These are phyloP conservation scores for Sanderia malayensis DNA, from an alignment of 30 jellyfish, hydroid and myxozoan genomes.

Conservation along the genomic window DNA sequence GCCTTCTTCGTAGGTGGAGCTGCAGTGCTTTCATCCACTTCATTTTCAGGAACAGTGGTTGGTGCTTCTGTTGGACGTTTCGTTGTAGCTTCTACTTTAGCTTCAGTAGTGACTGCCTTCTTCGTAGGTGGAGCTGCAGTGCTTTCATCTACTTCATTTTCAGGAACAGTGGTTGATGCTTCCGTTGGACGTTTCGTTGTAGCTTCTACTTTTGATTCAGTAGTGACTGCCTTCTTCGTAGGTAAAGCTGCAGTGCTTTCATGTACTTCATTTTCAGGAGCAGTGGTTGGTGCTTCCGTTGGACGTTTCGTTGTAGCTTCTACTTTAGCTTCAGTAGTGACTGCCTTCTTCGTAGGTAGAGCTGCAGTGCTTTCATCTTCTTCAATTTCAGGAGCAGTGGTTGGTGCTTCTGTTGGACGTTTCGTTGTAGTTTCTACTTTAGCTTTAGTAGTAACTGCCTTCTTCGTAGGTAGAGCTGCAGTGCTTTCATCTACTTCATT, in stretches of 20 bases:
- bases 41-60: not conserved
- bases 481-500: not conserved
- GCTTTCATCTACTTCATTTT: not conserved
- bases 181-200: not conserved
- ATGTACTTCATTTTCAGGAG: not conserved
- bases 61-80: not conserved
- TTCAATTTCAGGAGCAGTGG: not conserved
- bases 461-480: not conserved
- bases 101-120: not conserved
- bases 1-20: slow-evolving; percentile 8
- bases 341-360: not conserved
- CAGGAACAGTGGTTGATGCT: not conserved
- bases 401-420: not conserved
- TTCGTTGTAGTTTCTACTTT: not conserved
- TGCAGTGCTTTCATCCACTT: not conserved
- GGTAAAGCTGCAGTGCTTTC: not conserved
- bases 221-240: not conserved
- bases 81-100: not conserved
- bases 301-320: not conserved
- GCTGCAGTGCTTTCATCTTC: not conserved
- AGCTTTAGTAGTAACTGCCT: not conserved
- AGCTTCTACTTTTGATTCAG: not conserved
- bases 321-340: not conserved
- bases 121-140: not conserved
- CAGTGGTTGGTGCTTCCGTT: not conserved